A percentile compares a stretch with the other conserved stretches of the same genome.
Evolutionary conservation across 1,140 invertebrate genomes (phyloP).

Genomic region (Ceratitis capitata): DNA sequence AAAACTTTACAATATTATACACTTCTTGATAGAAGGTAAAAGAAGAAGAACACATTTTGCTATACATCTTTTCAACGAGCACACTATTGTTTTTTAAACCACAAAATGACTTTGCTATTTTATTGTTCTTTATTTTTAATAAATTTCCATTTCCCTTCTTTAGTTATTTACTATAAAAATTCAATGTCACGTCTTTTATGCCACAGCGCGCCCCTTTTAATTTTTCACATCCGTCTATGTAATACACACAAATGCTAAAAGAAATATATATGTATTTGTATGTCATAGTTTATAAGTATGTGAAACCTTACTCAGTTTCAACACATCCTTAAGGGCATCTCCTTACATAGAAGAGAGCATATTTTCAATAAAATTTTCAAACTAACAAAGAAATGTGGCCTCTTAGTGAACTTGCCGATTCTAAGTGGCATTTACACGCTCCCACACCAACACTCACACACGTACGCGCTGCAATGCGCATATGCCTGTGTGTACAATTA

Average conservation of each 20-base stretch:
- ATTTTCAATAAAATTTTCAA: background rate
- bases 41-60: no score
- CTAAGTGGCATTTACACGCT: background rate
- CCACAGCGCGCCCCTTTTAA: background rate
- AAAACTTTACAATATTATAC: no score
- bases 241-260: background rate
- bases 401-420: constrained; percentile 25
- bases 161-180: background rate
- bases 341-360: background rate
- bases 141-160: background rate
- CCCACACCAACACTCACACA: background rate
- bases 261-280: background rate
- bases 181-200: constrained; percentile 8
- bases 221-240: background rate
- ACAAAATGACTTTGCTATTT: background rate
- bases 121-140: background rate
- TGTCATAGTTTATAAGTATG: background rate
- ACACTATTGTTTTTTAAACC: background rate
- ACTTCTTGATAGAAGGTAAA: no score
- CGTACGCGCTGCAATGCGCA: background rate
- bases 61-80: no score
- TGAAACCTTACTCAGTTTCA: background rate
- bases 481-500: background rate
- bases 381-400: constrained; percentile 27
- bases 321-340: constrained; percentile 2